Evolutionary conservation across 2,797 vertebrate genomes (phyloP), one percentile per base, ranked within the genome.

Genomic region (Sebastolobus alascanus): DNA sequence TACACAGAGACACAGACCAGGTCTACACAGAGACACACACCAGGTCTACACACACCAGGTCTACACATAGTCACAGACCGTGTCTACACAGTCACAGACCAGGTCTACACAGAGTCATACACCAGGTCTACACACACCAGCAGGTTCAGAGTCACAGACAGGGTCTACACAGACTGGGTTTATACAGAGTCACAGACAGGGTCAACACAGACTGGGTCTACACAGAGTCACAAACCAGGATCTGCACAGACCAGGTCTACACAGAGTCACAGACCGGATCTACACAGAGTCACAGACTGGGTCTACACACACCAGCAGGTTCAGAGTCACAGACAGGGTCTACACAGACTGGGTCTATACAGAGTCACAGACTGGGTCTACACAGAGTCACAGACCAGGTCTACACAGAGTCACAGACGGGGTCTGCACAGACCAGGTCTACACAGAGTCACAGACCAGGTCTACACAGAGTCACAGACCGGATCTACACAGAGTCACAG

Each of bases 251-350:
- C 13, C 2, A 0, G 5, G 5, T 14, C 40, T 2, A 14, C 40
- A 43, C 40, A 14, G 40, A 40, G 38, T 37, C 38, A 40, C 38
- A 40, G 38, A 40, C 38, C 0, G 2, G 38, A 1, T 40, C 38
- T 14, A 40, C 37, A 37, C 37, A 37, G 37, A 37, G 35, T 9
- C 6, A 7, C 35, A 37, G 5, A 37, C 37, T 3, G 10, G 33
- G 60, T 54, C n/a, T 64, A 2, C 65, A 50, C 29, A 67, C 20
- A 66, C 66, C 61, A 58, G 29, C n/a, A n/a, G n/a, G n/a, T n/a
- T n/a, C n/a, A n/a, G n/a, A n/a, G n/a, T 40, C 22, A 25, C 27
- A 66, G 25, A 61, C 43, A 46, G 60, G 5, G 7, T 67, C 33
- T 35, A 81, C 25, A 67, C 2, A 43, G 40, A 14, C 12, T 4